phyloP scores from a whole-genome alignment of 2,113 vertebrate genomes.

The Prunella fulvescens region DNA sequence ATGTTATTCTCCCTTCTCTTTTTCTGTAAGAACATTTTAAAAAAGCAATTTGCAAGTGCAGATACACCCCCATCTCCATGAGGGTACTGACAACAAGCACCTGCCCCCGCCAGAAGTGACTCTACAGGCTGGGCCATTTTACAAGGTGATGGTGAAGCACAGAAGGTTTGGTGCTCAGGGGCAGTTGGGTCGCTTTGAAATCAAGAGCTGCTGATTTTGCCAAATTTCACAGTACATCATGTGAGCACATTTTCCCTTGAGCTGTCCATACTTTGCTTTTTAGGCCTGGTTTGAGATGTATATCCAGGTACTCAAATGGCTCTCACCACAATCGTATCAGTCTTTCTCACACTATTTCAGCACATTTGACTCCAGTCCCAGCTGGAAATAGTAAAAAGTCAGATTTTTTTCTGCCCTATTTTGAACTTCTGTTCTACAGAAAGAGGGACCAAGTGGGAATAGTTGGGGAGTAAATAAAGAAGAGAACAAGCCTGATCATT shows the following conservation, averaged over 20 bases:
- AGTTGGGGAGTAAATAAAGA: neutral
- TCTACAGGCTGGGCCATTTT: neutral
- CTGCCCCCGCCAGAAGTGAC: neutral
- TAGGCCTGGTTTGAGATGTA: neutral
- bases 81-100: neutral
- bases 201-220: neutral
- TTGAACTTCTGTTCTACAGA: neutral
- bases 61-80: neutral
- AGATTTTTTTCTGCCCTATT: neutral
- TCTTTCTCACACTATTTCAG: neutral
- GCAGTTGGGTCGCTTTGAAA: neutral
- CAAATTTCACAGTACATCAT: neutral
- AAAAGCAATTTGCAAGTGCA: neutral
- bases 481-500: neutral
- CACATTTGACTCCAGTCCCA: neutral
- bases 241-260: neutral
- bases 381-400: neutral
- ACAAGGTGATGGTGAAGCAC: neutral
- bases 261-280: neutral
- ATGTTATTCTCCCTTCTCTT: neutral
- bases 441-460: neutral
- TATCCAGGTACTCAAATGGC: neutral
- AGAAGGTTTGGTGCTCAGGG: neutral
- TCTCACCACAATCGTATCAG: neutral
- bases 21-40: neutral